phyloP scores from a whole-genome alignment of 2,888 invertebrate species.

The Octonoba sinensis region DNA sequence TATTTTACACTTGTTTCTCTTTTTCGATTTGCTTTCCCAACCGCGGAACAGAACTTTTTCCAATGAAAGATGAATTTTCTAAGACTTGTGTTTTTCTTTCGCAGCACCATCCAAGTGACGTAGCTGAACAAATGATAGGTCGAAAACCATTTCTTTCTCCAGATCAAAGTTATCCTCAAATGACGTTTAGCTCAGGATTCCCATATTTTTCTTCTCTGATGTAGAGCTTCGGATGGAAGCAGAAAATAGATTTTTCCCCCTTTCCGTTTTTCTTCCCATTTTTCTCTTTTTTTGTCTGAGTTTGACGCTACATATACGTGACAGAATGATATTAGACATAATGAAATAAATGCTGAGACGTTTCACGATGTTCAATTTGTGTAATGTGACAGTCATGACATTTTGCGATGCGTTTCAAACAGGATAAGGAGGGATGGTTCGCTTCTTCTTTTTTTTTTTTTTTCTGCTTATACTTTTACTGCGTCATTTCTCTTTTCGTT shows the following conservation, averaged over 20 bases:
- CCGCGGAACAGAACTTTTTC: conserved; percentile 15
- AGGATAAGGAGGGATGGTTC: too few relatives aligned
- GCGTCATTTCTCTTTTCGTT: too few relatives aligned
- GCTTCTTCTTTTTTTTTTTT: too few relatives aligned
- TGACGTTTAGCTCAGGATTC: conserved; percentile 54
- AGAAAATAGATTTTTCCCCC: conserved; percentile 24
- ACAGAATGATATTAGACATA: conserved; percentile 12
- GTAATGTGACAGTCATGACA: too few relatives aligned
- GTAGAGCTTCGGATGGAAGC: conserved; percentile 22
- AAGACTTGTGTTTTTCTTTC: conserved; percentile 37
- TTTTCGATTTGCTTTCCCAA: conserved; percentile 9
- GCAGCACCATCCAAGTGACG: background rate
- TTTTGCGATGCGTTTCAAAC: too few relatives aligned
- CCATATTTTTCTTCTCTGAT: conserved; percentile 52
- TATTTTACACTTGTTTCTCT: too few relatives aligned
- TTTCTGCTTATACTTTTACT: too few relatives aligned
- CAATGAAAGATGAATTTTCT: conserved; percentile 48
- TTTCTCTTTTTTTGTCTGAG: background rate
- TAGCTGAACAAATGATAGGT: conserved; percentile 19
- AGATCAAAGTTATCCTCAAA: conserved; percentile 44
- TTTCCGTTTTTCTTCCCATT: background rate
- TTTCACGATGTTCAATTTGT: too few relatives aligned
- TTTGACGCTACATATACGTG: conserved; percentile 33
- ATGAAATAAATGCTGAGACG: too few relatives aligned
- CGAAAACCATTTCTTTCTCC: conserved; percentile 41